Evolutionary conservation across 2,113 vertebrate species (phyloP), one percentile per base, ranked within the genome.

Genomic region (Odontophorus gujanensis): DNA sequence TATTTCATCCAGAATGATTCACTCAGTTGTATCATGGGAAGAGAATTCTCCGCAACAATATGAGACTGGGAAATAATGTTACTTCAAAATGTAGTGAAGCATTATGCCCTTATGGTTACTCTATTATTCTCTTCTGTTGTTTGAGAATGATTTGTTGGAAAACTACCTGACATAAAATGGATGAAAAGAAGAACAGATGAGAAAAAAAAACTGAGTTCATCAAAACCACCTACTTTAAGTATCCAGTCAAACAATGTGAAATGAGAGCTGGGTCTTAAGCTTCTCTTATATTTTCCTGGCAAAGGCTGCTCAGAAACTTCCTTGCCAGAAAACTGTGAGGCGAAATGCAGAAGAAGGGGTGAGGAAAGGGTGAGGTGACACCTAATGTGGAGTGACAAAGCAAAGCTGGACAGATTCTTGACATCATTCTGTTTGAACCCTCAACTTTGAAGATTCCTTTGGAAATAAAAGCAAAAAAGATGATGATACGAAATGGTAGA

Each of bases 381-480:
- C 6, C 4, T 73, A 19, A 28, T 3, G 0, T 7, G 8, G 26
- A 75, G 5, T 2, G 5, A 75, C 10, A 38, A 4, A 78, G 26
- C 13, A 59, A 43, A 83, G 13, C 11, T 68, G 42, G 26, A 25
- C 13, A 55, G 22, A 28, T 21, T 34, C 11, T 30, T 1, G 1
- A 45, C 9, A n/a, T 9, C 22, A 13, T 6, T 75, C 53, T n/a
- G 4, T 15, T 13, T 42, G 40, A 81, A 69, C 57, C 19, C n/a
- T 58, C 14, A 53, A 3, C 25, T 81, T 73, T 74, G 34, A 84
- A 40, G 2, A 4, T 65, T 81, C 34, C 24, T 68, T 63, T 30
- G 24, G 34, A 76, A 43, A 51, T 47, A 30, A 68, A 7, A 30
- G 6, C 9, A 32, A 25, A 81, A 94, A 12, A 25, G 24, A 21